Evolutionary conservation across 2,113 vertebrate genomes (phyloP).

Genomic region (Eublepharis macularius): DNA sequence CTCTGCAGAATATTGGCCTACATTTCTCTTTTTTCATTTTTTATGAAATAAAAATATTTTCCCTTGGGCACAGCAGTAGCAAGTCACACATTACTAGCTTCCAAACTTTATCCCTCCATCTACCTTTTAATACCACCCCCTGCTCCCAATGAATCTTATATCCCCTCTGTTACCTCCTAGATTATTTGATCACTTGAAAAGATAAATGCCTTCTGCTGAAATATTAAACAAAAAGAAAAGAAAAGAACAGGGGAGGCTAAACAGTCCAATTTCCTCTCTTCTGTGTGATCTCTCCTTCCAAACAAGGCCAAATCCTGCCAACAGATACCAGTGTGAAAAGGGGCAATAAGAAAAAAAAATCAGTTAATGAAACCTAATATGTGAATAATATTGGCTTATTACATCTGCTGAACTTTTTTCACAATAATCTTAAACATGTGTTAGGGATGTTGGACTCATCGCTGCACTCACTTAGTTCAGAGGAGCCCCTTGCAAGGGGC

Average conservation of each 20-base stretch:
- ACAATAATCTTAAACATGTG: neutral
- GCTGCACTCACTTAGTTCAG: too few relatives aligned
- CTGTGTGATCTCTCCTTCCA: constrained; percentile 13
- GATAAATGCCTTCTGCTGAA: constrained; percentile 73
- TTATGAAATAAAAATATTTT: constrained; percentile 49
- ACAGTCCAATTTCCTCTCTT: constrained; percentile 65
- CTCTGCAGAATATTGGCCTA: neutral
- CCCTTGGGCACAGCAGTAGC: constrained; percentile 33
- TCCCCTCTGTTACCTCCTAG: constrained; percentile 63
- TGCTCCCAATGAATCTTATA: constrained; percentile 35
- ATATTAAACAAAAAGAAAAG: constrained; percentile 73
- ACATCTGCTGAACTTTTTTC: neutral
- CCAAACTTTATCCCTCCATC: constrained; percentile 31
- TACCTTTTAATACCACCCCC: neutral
- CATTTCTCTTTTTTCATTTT: constrained; percentile 33
- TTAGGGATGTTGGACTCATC: too few relatives aligned
- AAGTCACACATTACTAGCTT: constrained; percentile 43
- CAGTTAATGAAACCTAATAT: neutral
- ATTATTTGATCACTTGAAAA: constrained; percentile 68
- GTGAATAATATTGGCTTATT: neutral
- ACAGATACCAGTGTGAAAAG: neutral
- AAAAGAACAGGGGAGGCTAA: constrained; percentile 55
- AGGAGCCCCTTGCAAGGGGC: too few relatives aligned
- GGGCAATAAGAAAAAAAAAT: neutral
- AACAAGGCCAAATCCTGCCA: constrained; percentile 2